Evolutionary conservation across 2,113 vertebrate species (phyloP), one percentile per base, ranked within the genome.

Genomic region (Xenopus borealis): DNA sequence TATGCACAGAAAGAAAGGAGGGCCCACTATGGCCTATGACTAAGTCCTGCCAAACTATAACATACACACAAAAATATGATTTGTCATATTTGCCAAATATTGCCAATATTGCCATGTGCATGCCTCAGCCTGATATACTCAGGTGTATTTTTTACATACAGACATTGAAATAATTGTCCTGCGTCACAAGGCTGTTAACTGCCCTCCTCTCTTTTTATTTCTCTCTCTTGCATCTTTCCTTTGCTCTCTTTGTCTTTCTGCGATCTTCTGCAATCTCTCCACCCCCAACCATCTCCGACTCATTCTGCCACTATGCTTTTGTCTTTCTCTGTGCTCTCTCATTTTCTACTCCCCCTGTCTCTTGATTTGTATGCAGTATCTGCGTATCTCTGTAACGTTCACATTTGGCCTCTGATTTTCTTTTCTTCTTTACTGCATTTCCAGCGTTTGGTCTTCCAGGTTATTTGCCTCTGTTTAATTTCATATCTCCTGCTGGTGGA

Each of bases 141-240:
- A 50, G 17, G 53, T n/a, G 53, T 55, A 55, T 5, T 16, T 7
- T 16, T n/a, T 2, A 55, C 17, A 16, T 16, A n/a, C 53, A 30
- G 40, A 55, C 17, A 65, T 40, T 33, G 20, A 53, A 62, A 17
- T 61, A 57, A 62, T 68, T 68, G 59, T 68, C 61, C 64, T 75
- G 72, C 64, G 44, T 75, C 65, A 75, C 57, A 68, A 75, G 47
- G 65, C 69, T 59, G 23, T 72, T 68, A 52, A 62, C 65, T 62
- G 44, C 50, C 58, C 13, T 75, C 63, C 45, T 67, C 50, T 40
- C 17, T 67, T 62, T 78, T 65, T 72, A 69, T 68, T 65, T 62
- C 45, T 78, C 23, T 27, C 65, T 78, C 69, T 78, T n/a, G 16
- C 70, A 72, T 75, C 73, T 69, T 75, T 67, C 57, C 73, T 69